phyloP scores from a whole-genome alignment of 2,797 vertebrate species.

The Muraenolepis orangiensis region DNA sequence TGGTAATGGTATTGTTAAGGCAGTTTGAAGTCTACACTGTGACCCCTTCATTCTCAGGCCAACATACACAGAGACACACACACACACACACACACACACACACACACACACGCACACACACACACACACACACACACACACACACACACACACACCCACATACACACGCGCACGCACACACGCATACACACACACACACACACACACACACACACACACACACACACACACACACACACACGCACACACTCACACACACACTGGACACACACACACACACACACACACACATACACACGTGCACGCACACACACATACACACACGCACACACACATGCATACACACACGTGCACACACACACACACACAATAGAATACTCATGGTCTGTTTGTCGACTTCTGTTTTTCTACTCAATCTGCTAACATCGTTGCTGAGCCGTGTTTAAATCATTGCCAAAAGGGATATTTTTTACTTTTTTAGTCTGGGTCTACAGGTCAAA shows the following conservation, averaged over 20 bases:
- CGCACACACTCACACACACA: no score
- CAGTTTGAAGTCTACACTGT: neutral
- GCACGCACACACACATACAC: no score
- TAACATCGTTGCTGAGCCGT: conserved; percentile 26
- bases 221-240: no score
- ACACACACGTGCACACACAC: neutral
- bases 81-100: no score
- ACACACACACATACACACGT: no score
- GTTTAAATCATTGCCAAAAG: conserved; percentile 25
- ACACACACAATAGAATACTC: conserved; percentile 30
- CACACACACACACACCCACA: neutral
- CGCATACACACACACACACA: no score
- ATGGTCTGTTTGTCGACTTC: conserved; percentile 38
- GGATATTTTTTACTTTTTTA: conserved; percentile 1
- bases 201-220: no score
- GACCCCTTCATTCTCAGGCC: neutral
- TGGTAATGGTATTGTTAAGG: neutral
- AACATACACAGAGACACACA: no score
- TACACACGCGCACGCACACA: no score
- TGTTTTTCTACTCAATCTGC: conserved; percentile 55
- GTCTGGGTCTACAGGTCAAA: neutral
- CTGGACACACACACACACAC: neutral
- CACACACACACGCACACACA: no score
- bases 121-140: no score
- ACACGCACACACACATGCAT: no score